Percentiles rank a stretch among this genome's conserved stretches.
These are phyloP conservation scores for Amblyraja radiata DNA, from an alignment of 2,797 vertebrate genomes.

Conservation along the genomic window DNA sequence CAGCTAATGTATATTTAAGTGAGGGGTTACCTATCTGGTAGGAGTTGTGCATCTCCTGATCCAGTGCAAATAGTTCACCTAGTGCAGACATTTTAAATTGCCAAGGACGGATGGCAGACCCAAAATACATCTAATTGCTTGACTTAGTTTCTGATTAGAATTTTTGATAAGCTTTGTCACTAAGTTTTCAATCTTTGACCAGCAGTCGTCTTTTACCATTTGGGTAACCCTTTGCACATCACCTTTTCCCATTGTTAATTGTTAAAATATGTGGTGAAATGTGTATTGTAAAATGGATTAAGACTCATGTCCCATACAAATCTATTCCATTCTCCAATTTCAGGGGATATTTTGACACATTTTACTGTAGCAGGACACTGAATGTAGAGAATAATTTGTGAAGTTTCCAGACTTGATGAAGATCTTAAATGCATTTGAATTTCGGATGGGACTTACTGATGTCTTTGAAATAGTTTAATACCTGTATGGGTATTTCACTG, in stretches of 20 bases:
- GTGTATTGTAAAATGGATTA: not conserved
- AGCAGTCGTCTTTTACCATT: not conserved
- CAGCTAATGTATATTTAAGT: not conserved
- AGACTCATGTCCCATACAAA: not conserved
- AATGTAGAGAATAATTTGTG: not conserved
- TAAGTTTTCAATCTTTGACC: not conserved
- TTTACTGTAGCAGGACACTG: not conserved
- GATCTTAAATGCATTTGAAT: not conserved
- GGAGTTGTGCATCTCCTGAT: not conserved
- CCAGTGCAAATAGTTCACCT: too few relatives aligned
- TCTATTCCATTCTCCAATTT: not conserved
- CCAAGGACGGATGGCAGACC: not conserved
- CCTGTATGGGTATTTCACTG: not conserved
- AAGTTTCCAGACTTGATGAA: not conserved
- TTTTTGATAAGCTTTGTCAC: not conserved
- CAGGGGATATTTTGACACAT: not conserved
- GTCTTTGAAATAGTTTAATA: not conserved
- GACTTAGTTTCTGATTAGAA: not conserved
- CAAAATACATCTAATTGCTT: not conserved
- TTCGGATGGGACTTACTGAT: not conserved
- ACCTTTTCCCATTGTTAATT: not conserved
- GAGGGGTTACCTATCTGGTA: not conserved
- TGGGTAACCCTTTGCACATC: constrained; percentile 18
- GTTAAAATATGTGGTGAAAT: not conserved
- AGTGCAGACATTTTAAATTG: not conserved